Evolutionary conservation across 2,113 vertebrate genomes (phyloP).

Genomic region (Nothocercus nigrocapillus): DNA sequence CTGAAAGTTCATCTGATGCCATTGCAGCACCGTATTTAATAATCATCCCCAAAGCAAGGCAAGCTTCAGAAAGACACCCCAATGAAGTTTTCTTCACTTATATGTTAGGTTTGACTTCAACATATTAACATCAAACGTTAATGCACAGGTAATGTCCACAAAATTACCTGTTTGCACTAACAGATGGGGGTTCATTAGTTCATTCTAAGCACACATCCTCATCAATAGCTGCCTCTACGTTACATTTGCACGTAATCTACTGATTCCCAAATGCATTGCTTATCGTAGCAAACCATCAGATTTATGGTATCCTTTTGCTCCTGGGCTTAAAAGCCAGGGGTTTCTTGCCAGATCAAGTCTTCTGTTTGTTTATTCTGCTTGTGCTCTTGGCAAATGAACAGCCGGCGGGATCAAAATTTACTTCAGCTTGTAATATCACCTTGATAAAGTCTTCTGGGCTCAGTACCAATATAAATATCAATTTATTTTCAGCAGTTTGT

Average conservation of each 20-base stretch:
- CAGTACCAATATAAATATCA: background rate
- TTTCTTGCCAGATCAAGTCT: background rate
- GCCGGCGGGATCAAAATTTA: background rate
- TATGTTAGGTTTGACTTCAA: background rate
- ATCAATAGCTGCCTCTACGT: background rate
- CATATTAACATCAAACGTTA: background rate
- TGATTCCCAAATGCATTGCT: background rate
- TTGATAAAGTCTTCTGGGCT: background rate
- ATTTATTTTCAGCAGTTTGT: background rate
- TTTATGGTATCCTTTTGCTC: background rate
- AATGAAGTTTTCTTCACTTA: background rate
- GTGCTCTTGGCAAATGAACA: background rate
- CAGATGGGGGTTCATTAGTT: slow-evolving; percentile 26
- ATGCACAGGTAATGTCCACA: slow-evolving; percentile 14
- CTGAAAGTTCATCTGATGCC: background rate
- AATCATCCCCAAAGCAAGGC: background rate
- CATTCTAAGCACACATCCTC: background rate
- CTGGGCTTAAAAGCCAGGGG: background rate
- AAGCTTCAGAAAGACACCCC: background rate
- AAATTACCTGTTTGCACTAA: slow-evolving; percentile 43
- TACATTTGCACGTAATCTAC: background rate
- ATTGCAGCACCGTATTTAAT: background rate
- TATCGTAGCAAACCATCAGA: background rate
- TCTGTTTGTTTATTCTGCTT: background rate
- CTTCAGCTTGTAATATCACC: background rate